Base-by-base conservation (phyloP, 2,113 vertebrate genomes). In the Spizaetus ornatus region DNA sequence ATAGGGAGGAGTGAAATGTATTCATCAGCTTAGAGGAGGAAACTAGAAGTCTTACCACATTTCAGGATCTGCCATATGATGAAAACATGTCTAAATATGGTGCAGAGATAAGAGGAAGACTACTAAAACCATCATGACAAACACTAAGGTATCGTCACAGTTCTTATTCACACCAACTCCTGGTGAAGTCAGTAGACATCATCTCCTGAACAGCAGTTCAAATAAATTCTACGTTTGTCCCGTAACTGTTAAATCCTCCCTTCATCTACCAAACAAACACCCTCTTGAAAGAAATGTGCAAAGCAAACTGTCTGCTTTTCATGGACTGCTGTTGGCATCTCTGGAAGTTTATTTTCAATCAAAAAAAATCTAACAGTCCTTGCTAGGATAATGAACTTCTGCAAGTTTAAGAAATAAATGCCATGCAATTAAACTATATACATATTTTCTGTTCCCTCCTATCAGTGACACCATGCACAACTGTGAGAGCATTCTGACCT, bases 311-410 rank as follows among this genome's bases (percentile, higher is more conserved):
- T 63, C 66, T 96, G 78, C 84, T 94, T 80, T 66, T 72, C 81
- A 55, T 34, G 62, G 84, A 31, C 66, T 80, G 58, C 78, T 71
- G 29, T 63, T 85, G 84, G 71, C 42, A 88, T 80, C 50, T 88
- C 84, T 88, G 76, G 34, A 85, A 85, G 52, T 91, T 95, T 96
- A 95, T 95, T 95, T 94, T 95, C 61, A 82, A 32, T 59, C 19
- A 1, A 76, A 90, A 84, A 50, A 81, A 48, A n/a, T 73, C 63
- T 81, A 85, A 62, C 74, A 83, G 78, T 70, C 71, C 78, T 80
- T n/a, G 11, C 17, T 73, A 77, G 27, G 47, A 67, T 86, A 86
- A 87, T 31, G 55, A 65, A 91, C 48, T 86, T 91, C 52, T 69
- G 66, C 50, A 70, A 53, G 25, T 94, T 95, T 82, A 92, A 29